Percentiles rank a stretch among this genome's conserved stretches.
These are phyloP conservation scores for Eremophila alpestris DNA, from an alignment of 2,797 vertebrate species.

Conservation along the genomic window DNA sequence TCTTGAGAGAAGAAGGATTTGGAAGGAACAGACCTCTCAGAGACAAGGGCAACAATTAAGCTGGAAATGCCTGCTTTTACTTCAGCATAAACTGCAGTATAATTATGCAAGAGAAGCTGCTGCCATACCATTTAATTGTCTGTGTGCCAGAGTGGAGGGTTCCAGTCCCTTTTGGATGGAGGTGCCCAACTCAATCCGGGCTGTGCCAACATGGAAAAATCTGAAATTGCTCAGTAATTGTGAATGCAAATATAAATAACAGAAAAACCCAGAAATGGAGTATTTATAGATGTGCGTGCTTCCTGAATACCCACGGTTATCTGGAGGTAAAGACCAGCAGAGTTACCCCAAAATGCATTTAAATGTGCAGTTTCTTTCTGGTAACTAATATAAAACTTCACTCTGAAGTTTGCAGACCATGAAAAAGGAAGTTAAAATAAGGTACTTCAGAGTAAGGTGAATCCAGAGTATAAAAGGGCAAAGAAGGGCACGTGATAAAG, in stretches of 20 bases:
- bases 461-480: not conserved
- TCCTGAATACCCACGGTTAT: not conserved
- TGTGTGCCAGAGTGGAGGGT: not conserved
- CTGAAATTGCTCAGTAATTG: not conserved
- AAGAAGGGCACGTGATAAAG: not conserved
- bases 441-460: not conserved
- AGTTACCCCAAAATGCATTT: not conserved
- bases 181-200: not conserved
- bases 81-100: not conserved
- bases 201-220: not conserved
- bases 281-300: not conserved
- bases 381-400: not conserved
- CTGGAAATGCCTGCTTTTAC: not conserved
- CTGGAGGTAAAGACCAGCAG: not conserved
- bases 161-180: not conserved
- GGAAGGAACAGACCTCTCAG: not conserved
- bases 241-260: not conserved
- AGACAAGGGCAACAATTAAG: constrained; percentile 32
- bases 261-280: not conserved
- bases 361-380: not conserved
- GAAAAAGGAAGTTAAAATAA: not conserved
- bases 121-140: not conserved
- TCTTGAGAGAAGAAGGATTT: constrained; percentile 1
- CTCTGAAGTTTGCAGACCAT: not conserved
- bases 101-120: constrained; percentile 16